A percentile compares a stretch with the other conserved stretches of the same genome.
Evolutionary conservation across 2,113 vertebrate species (phyloP).

Genomic region (Petaurus breviceps): DNA sequence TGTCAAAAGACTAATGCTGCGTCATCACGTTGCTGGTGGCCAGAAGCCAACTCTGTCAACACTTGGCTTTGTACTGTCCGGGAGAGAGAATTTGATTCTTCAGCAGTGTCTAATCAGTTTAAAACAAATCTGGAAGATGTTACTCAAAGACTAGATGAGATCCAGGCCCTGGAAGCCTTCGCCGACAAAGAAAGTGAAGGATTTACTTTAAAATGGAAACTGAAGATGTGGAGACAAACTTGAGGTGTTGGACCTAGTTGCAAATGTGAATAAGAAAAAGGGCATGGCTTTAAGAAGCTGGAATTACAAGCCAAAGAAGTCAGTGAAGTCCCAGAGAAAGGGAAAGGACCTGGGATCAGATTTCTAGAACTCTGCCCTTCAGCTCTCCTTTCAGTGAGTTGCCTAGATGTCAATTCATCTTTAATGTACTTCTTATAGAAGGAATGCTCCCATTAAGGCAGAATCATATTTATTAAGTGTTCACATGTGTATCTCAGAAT

Average conservation of each 20-base stretch:
- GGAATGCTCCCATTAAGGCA: background rate
- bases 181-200: slow-evolving; percentile 80
- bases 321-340: slow-evolving; percentile 5
- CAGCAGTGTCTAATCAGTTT: slow-evolving; percentile 87
- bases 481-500: slow-evolving; percentile 10
- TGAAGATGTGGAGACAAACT: slow-evolving; percentile 80
- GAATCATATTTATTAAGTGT: slow-evolving; percentile 14
- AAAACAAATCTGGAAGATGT: slow-evolving; percentile 89
- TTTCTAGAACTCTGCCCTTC: slow-evolving; percentile 51
- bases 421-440: background rate
- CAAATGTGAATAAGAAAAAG: slow-evolving; percentile 64
- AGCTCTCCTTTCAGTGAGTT: slow-evolving; percentile 21
- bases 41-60: slow-evolving; percentile 85
- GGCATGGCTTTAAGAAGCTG: slow-evolving; percentile 69
- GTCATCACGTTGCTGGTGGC: slow-evolving; percentile 80
- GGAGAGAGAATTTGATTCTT: slow-evolving; percentile 86
- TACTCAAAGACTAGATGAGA: slow-evolving; percentile 86
- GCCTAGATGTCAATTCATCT: slow-evolving; percentile 40
- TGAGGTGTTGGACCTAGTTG: slow-evolving; percentile 76
- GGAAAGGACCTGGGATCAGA: slow-evolving; percentile 46
- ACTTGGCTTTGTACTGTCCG: slow-evolving; percentile 84
- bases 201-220: slow-evolving; percentile 78
- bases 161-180: slow-evolving; percentile 82
- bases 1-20: slow-evolving; percentile 70
- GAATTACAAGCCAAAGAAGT: slow-evolving; percentile 52